These are phyloP conservation scores for Drosophila phalerata DNA, from an alignment of 2,888 invertebrate genomes.

Conservation along the genomic window DNA sequence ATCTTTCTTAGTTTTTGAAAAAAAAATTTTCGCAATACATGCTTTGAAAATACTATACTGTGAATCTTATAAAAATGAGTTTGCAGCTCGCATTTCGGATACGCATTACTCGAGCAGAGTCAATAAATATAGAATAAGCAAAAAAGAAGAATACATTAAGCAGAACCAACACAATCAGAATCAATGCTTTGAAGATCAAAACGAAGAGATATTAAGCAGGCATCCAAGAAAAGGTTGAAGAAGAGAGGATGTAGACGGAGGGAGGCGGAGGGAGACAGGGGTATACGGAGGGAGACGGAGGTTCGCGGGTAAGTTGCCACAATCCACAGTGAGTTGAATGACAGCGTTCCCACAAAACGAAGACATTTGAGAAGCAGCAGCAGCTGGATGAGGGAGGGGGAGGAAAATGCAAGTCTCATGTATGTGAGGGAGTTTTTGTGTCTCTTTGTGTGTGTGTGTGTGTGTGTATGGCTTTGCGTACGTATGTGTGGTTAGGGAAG, in stretches of 20 bases:
- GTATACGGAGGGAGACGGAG: too few species aligned
- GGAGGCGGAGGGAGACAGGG: too few species aligned
- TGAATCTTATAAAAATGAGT: background rate
- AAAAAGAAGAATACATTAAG: constrained; percentile 12
- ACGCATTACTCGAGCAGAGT: background rate
- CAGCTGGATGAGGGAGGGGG: background rate
- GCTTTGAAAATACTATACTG: too few species aligned
- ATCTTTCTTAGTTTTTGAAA: too few species aligned
- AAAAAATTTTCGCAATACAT: too few species aligned
- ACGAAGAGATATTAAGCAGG: constrained; percentile 32
- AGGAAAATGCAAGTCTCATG: constrained; percentile 40
- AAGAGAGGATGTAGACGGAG: background rate
- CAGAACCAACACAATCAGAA: constrained; percentile 15
- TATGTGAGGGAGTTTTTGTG: constrained; percentile 4
- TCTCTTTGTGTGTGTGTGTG: background rate
- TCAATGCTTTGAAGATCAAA: constrained; percentile 30
- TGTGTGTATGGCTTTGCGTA: constrained; percentile 14
- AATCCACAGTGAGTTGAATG: constrained; percentile 53
- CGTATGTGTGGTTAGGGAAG: constrained; percentile 62
- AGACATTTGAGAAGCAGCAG: constrained; percentile 48
- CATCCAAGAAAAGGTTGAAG: background rate
- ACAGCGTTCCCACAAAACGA: constrained; percentile 56
- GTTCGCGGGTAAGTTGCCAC: constrained; percentile 29
- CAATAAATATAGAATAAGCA: background rate
- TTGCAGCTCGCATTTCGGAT: constrained; percentile 9